Conservation (phyloP, 2,888 invertebrate species). For the Vanessa cardui region DNA sequence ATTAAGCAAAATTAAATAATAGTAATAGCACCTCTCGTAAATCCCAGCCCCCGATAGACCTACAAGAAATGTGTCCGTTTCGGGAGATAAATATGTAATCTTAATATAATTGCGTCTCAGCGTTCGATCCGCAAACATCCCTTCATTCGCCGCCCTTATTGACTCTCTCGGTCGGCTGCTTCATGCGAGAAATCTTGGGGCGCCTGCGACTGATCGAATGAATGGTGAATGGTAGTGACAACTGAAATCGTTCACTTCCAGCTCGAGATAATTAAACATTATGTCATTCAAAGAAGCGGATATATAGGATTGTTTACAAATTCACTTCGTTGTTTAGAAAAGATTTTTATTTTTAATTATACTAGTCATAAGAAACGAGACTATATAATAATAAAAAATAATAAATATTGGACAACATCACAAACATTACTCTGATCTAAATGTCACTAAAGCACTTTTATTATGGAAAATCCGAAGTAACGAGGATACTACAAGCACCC, state of each 20-base stretch:
- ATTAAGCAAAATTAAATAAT: not conserved
- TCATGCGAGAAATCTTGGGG: constrained; percentile 35
- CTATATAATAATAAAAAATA: too few relatives aligned
- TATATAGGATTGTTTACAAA: constrained; percentile 10
- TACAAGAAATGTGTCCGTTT: constrained; percentile 68
- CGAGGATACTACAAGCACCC: too few relatives aligned
- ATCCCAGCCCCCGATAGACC: constrained; percentile 50
- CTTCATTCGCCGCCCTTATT: constrained; percentile 65
- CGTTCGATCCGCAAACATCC: constrained; percentile 55
- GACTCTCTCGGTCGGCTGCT: constrained; percentile 59
- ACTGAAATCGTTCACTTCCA: constrained; percentile 30
- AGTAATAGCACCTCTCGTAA: constrained; percentile 46
- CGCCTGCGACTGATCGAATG: constrained; percentile 40
- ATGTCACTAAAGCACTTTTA: too few relatives aligned
- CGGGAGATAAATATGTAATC: constrained; percentile 80
- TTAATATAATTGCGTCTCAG: constrained; percentile 75
- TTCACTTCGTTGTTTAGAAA: not conserved
- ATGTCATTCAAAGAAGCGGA: constrained; percentile 25
- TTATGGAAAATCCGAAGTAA: too few relatives aligned
- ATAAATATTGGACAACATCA: too few relatives aligned
- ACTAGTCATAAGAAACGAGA: not conserved
- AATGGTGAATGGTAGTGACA: constrained; percentile 35
- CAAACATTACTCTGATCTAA: too few relatives aligned
- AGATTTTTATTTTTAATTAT: not conserved
- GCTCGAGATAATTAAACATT: constrained; percentile 32